Percentiles rank a stretch among this genome's conserved stretches.
phyloP scores from a whole-genome alignment of 2,113 vertebrate genomes.

The Halcyon senegalensis region DNA sequence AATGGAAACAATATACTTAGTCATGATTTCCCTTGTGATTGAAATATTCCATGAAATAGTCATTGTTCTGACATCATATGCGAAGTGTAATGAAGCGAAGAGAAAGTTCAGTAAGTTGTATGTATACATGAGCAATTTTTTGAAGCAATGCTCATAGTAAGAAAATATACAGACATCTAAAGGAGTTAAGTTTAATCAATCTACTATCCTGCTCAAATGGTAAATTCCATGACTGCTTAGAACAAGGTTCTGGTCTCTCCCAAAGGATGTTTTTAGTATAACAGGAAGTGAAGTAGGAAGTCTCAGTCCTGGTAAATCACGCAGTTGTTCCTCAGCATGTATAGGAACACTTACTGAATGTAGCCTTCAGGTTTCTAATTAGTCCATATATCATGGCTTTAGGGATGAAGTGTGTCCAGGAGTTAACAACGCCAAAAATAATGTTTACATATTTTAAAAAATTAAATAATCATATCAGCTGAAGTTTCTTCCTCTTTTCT shows the following conservation, averaged over 20 bases:
- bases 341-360: rapidly evolving
- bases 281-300: background rate
- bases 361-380: background rate
- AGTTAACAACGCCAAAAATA: background rate
- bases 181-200: background rate
- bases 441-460: background rate
- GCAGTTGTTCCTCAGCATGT: background rate
- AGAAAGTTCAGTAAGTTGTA: background rate
- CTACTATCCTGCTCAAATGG: background rate
- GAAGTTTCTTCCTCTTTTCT: background rate
- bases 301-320: background rate
- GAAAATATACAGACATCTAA: background rate
- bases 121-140: background rate
- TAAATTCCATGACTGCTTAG: background rate
- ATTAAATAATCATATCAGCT: background rate
- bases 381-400: background rate
- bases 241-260: background rate
- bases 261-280: background rate
- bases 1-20: background rate
- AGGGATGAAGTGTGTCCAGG: background rate
- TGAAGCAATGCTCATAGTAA: background rate
- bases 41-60: background rate
- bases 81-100: background rate
- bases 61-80: background rate
- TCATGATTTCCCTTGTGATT: background rate